These are phyloP conservation scores for Drosophila aff. DNA, from an alignment of 1,140 invertebrate genomes.

Conservation along the genomic window DNA sequence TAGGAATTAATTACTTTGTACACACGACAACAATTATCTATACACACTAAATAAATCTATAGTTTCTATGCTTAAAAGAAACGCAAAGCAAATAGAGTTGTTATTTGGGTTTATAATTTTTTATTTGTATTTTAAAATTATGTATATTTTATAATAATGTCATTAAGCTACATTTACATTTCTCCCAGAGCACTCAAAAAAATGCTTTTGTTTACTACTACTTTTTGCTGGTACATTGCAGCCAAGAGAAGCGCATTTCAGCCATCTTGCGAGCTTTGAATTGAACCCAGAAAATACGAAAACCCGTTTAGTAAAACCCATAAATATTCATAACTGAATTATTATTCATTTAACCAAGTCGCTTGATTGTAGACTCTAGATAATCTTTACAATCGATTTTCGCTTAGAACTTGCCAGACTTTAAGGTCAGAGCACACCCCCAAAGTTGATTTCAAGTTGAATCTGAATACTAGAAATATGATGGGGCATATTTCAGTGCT, in stretches of 20 bases:
- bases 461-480: slow-evolving; percentile 64
- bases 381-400: slow-evolving; percentile 26
- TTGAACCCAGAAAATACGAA: no score
- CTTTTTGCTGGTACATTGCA: no score
- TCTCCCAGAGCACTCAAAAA: no score
- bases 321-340: background rate
- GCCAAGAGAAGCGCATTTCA: no score
- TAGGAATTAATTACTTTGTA: slow-evolving; percentile 32
- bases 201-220: no score
- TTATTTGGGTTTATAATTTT: slow-evolving; percentile 1
- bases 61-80: slow-evolving; percentile 47
- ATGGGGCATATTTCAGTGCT: slow-evolving; percentile 69
- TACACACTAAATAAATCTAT: slow-evolving; percentile 35
- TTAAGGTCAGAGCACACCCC: slow-evolving; percentile 38
- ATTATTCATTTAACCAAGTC: slow-evolving; percentile 3
- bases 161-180: no score
- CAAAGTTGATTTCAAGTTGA: slow-evolving; percentile 43
- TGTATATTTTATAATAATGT: no score
- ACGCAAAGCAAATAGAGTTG: slow-evolving; percentile 8
- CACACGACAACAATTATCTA: slow-evolving; percentile 15
- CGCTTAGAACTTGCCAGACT: slow-evolving; percentile 20
- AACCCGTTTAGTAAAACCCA: no score
- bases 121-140: background rate
- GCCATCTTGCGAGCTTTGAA: no score
- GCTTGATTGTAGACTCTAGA: slow-evolving; percentile 1